Percentiles rank a stretch among this genome's conserved stretches.
phyloP scores from a whole-genome alignment of 2,888 invertebrate species.

The Orchesella flavescens region DNA sequence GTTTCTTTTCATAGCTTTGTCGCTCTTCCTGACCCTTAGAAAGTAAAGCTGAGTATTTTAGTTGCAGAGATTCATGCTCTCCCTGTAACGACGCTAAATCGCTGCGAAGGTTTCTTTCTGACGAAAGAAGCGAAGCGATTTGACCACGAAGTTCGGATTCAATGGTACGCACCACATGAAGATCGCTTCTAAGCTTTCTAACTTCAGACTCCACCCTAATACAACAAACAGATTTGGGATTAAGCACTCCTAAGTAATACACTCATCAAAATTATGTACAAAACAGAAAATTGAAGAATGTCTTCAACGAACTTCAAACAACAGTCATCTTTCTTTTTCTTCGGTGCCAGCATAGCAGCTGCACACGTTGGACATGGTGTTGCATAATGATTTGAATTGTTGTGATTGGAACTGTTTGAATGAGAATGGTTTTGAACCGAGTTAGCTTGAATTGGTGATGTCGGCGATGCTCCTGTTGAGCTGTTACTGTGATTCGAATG shows the following conservation, averaged over 20 bases:
- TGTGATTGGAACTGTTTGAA: constrained; percentile 67
- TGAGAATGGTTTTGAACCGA: constrained; percentile 61
- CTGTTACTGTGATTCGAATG: constrained; percentile 66
- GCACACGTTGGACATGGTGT: constrained; percentile 68
- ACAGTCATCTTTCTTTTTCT: constrained; percentile 71
- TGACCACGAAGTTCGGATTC: constrained; percentile 72
- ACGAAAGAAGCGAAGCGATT: constrained; percentile 69
- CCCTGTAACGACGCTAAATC: constrained; percentile 71
- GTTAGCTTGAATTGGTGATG: constrained; percentile 60
- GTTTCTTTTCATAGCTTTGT: constrained; percentile 71
- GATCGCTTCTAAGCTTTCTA: constrained; percentile 71
- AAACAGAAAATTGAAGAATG: not conserved
- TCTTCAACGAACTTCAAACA: constrained; percentile 69
- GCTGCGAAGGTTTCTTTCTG: constrained; percentile 72
- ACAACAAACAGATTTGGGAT: not conserved
- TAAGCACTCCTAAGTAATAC: not conserved
- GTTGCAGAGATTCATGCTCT: constrained; percentile 72
- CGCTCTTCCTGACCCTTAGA: constrained; percentile 72
- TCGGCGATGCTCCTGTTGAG: constrained; percentile 55
- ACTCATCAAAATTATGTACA: not conserved
- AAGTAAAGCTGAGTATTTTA: constrained; percentile 72
- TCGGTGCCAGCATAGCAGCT: constrained; percentile 64
- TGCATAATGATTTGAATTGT: constrained; percentile 64
- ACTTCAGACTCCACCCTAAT: constrained; percentile 70
- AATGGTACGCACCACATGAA: constrained; percentile 70